Evolutionary conservation across 2,888 invertebrate species (phyloP).

Genomic region (Lasioglossum figueresi): DNA sequence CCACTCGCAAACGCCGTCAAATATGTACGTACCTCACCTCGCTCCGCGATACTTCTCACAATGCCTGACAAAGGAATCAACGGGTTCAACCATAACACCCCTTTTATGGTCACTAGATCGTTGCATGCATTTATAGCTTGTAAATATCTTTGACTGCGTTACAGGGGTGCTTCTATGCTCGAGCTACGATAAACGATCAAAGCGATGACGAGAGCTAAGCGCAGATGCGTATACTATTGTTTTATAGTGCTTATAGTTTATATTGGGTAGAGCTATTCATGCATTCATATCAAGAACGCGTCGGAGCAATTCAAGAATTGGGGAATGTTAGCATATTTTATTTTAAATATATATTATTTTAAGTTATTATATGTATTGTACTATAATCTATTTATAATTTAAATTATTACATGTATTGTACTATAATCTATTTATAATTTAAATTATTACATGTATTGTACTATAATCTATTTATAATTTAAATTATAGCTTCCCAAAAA

Average conservation of each 20-base stretch:
- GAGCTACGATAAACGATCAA: neutral
- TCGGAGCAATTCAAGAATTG: neutral
- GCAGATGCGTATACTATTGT: neutral
- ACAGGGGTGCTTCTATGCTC: neutral
- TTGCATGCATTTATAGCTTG: neutral
- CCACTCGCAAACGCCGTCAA: neutral
- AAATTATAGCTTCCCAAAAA: no score
- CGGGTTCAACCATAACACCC: neutral
- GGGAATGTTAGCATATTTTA: neutral
- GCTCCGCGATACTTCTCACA: neutral
- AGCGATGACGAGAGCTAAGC: neutral
- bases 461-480: no score
- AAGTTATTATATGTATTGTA: no score
- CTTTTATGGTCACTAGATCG: neutral
- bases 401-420: no score
- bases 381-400: no score
- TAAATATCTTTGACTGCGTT: neutral
- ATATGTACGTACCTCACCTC: neutral
- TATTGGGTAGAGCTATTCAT: neutral
- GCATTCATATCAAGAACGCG: neutral
- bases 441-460: no score
- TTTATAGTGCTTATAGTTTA: neutral
- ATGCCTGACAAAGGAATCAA: neutral
- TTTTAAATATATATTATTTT: no score
- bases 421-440: no score